A percentile compares a stretch with the other conserved stretches of the same genome.
Evolutionary conservation across 2,888 invertebrate species (phyloP).

Genomic region (Anorthoa munda): DNA sequence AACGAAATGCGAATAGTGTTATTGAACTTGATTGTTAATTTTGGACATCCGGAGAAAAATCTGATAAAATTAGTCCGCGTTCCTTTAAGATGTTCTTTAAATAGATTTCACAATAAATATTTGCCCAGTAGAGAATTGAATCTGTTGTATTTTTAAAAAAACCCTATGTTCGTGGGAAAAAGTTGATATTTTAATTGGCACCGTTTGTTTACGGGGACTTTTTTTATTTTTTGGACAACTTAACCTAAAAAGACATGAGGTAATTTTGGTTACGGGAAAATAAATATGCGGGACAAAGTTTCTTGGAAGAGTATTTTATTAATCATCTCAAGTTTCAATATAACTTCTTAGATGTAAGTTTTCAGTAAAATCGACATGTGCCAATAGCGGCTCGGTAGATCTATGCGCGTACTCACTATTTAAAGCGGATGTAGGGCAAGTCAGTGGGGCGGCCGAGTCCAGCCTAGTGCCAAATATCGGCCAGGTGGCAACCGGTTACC

Average conservation of each 20-base stretch:
- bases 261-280: neutral
- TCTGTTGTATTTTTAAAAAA: slow-evolving; percentile 25
- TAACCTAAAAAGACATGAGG: neutral
- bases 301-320: slow-evolving; percentile 6
- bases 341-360: slow-evolving; percentile 63
- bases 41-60: slow-evolving; percentile 57
- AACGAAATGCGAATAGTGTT: slow-evolving; percentile 53
- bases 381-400: slow-evolving; percentile 66
- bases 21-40: slow-evolving; percentile 67
- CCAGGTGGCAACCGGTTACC: slow-evolving; percentile 75
- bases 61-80: slow-evolving; percentile 51
- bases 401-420: slow-evolving; percentile 78
- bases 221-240: neutral
- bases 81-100: slow-evolving; percentile 49
- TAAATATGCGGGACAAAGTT: neutral
- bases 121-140: slow-evolving; percentile 36
- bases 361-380: slow-evolving; percentile 71
- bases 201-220: slow-evolving; percentile 1
- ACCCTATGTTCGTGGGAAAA: slow-evolving; percentile 21
- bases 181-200: slow-evolving; percentile 2
- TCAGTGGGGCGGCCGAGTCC: slow-evolving; percentile 79
- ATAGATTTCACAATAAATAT: slow-evolving; percentile 41
- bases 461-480: slow-evolving; percentile 72
- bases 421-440: slow-evolving; percentile 81
- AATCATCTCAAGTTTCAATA: slow-evolving; percentile 61